Percentiles rank a stretch among this genome's conserved stretches.
phyloP scores from a whole-genome alignment of 2,113 vertebrate species.

The Trematomus loennbergii region DNA sequence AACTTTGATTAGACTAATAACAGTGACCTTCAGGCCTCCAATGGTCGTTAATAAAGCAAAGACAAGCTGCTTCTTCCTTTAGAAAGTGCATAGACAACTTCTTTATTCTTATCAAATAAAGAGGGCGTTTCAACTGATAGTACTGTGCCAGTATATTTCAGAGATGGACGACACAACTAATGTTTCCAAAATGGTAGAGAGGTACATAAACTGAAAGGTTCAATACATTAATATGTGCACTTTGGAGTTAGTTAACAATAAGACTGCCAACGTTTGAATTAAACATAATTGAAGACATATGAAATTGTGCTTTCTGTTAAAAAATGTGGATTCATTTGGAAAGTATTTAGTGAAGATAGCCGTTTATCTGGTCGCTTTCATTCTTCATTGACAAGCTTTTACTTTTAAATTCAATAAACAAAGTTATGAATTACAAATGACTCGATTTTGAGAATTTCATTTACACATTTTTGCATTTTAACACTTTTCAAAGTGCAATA shows the following conservation, averaged over 20 bases:
- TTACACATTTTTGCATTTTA: not conserved
- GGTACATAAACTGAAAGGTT: not conserved
- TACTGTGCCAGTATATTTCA: not conserved
- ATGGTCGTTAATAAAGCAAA: not conserved
- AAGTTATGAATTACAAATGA: not conserved
- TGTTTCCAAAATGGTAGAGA: not conserved
- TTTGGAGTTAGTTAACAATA: not conserved
- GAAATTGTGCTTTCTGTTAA: not conserved
- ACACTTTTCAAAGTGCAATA: not conserved
- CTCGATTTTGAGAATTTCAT: not conserved
- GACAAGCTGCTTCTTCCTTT: constrained; percentile 9
- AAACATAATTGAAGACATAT: not conserved
- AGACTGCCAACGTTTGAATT: not conserved
- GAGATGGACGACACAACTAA: not conserved
- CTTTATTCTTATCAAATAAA: not conserved
- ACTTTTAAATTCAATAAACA: constrained; percentile 1
- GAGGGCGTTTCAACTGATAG: not conserved
- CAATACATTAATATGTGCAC: not conserved
- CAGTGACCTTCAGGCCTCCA: not conserved
- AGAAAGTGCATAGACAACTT: not conserved
- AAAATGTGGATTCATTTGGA: not conserved
- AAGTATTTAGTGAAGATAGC: not conserved
- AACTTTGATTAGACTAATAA: constrained; percentile 13
- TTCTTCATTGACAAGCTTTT: not conserved
- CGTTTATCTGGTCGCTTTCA: not conserved